Percentiles rank a stretch among this genome's conserved stretches.
Evolutionary conservation across 2,888 invertebrate genomes (phyloP).

Genomic region (Dione juno): DNA sequence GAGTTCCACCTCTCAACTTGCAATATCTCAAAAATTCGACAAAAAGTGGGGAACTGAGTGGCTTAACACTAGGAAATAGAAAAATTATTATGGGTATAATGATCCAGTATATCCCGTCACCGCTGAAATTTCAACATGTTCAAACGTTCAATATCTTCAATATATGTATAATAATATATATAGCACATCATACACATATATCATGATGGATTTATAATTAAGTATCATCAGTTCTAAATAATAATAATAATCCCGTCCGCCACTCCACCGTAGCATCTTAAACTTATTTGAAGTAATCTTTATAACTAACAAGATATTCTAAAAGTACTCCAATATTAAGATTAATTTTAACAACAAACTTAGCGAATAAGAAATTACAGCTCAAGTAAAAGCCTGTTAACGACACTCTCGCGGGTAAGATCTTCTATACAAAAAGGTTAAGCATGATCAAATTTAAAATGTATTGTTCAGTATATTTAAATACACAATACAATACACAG

Average conservation of each 20-base stretch:
- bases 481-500: no score
- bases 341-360: conserved; percentile 23
- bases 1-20: no score
- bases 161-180: not conserved
- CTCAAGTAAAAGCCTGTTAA: conserved; percentile 29
- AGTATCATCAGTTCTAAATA: not conserved
- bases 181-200: not conserved
- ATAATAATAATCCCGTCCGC: not conserved
- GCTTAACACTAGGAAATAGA: no score
- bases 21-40: no score
- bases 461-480: not conserved
- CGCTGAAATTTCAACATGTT: not conserved
- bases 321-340: conserved; percentile 16
- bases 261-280: not conserved
- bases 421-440: conserved; percentile 11
- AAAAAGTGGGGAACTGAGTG: no score
- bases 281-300: conserved; percentile 17
- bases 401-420: conserved; percentile 26
- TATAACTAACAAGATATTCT: conserved; percentile 13
- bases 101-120: no score
- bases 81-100: not conserved
- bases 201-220: not conserved
- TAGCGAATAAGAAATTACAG: conserved; percentile 19
- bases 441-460: not conserved
- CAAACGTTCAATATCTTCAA: not conserved